phyloP scores from a whole-genome alignment of 2,113 vertebrate genomes.

The Aix galericulata region DNA sequence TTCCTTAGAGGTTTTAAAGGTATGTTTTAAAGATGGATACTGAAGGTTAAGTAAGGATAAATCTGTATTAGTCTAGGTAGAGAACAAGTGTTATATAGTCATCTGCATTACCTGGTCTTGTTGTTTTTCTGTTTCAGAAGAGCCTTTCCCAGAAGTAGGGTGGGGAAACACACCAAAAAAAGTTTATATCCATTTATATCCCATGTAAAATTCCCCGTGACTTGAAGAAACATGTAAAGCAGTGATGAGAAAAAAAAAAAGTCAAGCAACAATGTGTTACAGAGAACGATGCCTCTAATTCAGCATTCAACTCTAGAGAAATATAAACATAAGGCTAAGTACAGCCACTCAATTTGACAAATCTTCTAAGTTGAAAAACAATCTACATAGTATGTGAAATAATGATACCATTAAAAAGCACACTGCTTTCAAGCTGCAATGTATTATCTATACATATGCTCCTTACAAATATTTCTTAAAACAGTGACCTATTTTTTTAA shows the following conservation, averaged over 20 bases:
- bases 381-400: not conserved
- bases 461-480: not conserved
- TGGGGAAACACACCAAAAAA: not conserved
- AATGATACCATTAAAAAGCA: not conserved
- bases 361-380: not conserved
- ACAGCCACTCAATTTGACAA: not conserved
- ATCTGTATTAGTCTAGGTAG: not conserved
- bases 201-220: not conserved
- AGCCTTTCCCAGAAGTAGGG: not conserved
- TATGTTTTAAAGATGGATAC: not conserved
- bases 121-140: not conserved
- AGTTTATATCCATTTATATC: not conserved
- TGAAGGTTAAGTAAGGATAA: not conserved
- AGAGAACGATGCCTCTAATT: not conserved
- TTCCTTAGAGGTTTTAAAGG: not conserved
- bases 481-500: not conserved
- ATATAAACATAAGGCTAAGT: not conserved
- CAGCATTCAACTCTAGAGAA: not conserved
- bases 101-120: not conserved
- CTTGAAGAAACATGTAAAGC: not conserved
- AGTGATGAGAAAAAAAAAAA: not conserved
- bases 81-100: not conserved
- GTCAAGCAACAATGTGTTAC: not conserved
- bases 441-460: not conserved
- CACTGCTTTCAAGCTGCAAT: not conserved